Evolutionary conservation across 92 coral and sea anemone species (phyloP), one percentile per base, ranked within the genome.

Genomic region (Ricordea florida): DNA sequence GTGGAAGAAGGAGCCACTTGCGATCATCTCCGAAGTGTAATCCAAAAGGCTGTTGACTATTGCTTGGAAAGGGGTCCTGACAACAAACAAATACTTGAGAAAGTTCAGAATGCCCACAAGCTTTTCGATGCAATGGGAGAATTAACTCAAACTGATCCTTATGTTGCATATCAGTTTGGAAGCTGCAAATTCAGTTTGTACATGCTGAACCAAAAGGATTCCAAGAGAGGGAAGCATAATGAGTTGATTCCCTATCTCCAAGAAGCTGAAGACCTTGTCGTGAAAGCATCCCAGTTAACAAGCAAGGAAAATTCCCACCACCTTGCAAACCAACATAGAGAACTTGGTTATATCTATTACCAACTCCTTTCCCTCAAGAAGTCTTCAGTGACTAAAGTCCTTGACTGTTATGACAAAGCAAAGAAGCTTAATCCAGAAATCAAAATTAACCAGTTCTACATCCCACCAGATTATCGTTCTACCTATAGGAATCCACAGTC

Each of bases 101-200:
- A 64, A 15, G 32, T 79, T 27, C 94, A 89, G 57, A 49, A 81
- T 11, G 90, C 91, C 15, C 85, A 89, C 69, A 86, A 89, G 78
- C 75, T 89, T 15, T 68, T 85, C 35, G 84, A 89, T 27, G 94
- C 90, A 33, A 43, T 85, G 90, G 94, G 94, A 6, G 76, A 64
- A 38, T 27, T 84, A 33, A 14, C 82, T 37, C 82, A 82, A 24
- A 62, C 81, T 33, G 10, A 81, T 33, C 76, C 76, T 10, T 73
- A 29, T 20, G 72, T 85, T 49, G 87, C 90, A 57, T 89, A 42
- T 43, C 65, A 89, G 4, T 85, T 73, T 69, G 87, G 84, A 16
- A 58, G 70, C 44, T 74, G 82, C 35, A 89, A 89, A 51, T 85
- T 84, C 30, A 29, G 51, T 14, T 51, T 89, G 27, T 89, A 42